These are phyloP conservation scores for Chunga burmeisteri DNA, from an alignment of 2,113 vertebrate genomes.

Conservation along the genomic window DNA sequence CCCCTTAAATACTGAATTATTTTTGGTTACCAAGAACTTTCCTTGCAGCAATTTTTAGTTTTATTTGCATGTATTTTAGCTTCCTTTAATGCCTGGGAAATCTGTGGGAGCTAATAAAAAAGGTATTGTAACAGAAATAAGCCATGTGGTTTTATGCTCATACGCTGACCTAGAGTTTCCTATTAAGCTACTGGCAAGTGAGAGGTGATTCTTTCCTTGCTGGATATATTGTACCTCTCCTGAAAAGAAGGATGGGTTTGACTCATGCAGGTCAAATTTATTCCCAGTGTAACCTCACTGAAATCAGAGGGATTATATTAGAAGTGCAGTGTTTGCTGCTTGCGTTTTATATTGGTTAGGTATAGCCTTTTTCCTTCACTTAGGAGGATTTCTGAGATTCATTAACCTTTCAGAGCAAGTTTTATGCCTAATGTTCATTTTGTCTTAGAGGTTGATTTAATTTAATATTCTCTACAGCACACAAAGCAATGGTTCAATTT, in stretches of 20 bases:
- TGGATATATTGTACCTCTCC: neutral
- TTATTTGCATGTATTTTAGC: neutral
- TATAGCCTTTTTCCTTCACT: neutral
- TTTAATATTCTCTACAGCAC: slow-evolving; percentile 7
- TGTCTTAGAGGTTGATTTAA: neutral
- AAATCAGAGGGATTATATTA: neutral
- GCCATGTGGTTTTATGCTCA: neutral
- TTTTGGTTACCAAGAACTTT: neutral
- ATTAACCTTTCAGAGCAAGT: neutral
- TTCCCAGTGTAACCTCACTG: neutral
- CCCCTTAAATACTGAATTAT: neutral
- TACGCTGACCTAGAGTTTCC: neutral
- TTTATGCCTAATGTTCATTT: neutral
- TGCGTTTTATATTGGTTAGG: neutral
- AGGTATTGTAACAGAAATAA: neutral
- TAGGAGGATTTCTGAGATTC: neutral
- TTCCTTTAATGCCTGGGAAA: neutral
- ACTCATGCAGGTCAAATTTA: neutral
- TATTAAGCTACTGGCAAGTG: neutral
- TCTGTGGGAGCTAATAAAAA: neutral
- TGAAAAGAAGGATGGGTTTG: neutral
- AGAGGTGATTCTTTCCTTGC: neutral
- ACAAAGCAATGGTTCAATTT: neutral
- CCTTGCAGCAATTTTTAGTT: neutral
- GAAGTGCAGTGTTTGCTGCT: neutral